These are phyloP conservation scores for Anoura caudifer DNA, from an alignment of 2,113 vertebrate genomes.

Conservation along the genomic window DNA sequence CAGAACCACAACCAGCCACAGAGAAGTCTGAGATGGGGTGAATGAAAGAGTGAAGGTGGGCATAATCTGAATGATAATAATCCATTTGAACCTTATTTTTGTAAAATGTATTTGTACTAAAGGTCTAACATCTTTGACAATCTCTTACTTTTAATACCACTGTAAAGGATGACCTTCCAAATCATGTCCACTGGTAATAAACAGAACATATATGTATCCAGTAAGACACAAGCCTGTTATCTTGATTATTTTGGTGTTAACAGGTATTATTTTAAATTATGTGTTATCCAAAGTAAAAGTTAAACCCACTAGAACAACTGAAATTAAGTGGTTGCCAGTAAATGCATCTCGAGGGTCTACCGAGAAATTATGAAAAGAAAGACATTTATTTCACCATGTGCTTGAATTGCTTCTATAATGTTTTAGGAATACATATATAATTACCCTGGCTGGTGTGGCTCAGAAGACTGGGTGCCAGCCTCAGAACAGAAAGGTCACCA, in stretches of 20 bases:
- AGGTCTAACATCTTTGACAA: neutral
- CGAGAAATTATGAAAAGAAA: neutral
- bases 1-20: neutral
- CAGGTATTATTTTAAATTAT: neutral
- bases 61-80: neutral
- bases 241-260: neutral
- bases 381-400: neutral
- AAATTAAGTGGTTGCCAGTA: constrained; percentile 25
- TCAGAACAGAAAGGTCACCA: too few species aligned
- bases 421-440: neutral
- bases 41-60: neutral
- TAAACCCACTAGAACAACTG: neutral
- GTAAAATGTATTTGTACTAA: neutral
- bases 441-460: too few species aligned
- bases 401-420: neutral
- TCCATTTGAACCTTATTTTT: neutral
- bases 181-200: neutral
- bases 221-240: neutral
- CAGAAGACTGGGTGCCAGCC: too few species aligned
- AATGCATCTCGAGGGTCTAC: neutral
- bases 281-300: constrained; percentile 27
- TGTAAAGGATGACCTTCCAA: neutral
- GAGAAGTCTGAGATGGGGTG: neutral
- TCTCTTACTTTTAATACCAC: neutral
- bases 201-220: neutral